Evolutionary conservation across 2,888 invertebrate species (phyloP).

Genomic region (Folsomia manolachei): DNA sequence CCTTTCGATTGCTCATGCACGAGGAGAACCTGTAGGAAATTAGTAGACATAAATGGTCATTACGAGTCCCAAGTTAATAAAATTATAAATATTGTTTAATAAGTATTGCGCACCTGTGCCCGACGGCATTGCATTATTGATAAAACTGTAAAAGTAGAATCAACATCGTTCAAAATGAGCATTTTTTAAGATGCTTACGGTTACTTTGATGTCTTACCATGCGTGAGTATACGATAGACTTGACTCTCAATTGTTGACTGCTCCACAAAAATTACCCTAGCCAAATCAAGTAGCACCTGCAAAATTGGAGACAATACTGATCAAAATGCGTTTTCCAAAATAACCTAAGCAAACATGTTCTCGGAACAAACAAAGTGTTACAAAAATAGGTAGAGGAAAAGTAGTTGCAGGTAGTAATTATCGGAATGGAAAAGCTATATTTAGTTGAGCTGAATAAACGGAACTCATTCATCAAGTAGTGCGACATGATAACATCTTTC

Average conservation of each 20-base stretch:
- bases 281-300: constrained; percentile 81
- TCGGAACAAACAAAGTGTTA: no score
- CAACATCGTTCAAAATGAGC: no score
- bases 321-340: no score
- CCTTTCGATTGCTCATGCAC: constrained; percentile 87
- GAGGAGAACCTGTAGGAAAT: constrained; percentile 67
- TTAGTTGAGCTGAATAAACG: neutral
- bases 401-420: neutral
- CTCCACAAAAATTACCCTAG: constrained; percentile 95
- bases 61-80: neutral
- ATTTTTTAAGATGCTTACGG: no score
- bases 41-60: no score
- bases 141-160: no score
- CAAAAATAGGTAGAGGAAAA: no score
- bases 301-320: no score
- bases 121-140: constrained; percentile 90
- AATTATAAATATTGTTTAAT: neutral
- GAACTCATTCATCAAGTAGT: neutral
- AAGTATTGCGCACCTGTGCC: constrained; percentile 70
- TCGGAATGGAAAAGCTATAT: no score
- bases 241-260: constrained; percentile 94
- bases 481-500: no score
- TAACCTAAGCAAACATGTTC: no score
- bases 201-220: no score
- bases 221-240: constrained; percentile 87